A percentile compares a stretch with the other conserved stretches of the same genome.
Conservation (phyloP, 2,888 invertebrate genomes). For the Allolobophora icterica region DNA sequence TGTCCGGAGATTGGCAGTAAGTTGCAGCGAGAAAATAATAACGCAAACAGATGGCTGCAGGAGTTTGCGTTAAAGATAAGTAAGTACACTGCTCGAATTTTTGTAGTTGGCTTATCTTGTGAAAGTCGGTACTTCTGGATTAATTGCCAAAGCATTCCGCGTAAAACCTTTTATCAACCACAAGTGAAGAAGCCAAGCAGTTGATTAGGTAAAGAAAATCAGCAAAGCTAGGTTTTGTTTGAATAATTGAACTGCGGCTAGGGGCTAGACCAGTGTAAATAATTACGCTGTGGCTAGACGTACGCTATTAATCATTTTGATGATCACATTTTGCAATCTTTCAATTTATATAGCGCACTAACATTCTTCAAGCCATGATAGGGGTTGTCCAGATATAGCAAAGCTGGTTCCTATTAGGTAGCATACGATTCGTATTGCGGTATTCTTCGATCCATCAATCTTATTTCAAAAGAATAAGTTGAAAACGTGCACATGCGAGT, state of each 20-base stretch:
- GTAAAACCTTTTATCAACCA: not conserved
- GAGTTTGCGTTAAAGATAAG: not conserved
- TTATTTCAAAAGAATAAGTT: no score
- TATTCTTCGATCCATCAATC: no score
- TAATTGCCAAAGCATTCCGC: not conserved
- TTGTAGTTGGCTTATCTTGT: not conserved
- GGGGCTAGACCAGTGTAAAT: no score
- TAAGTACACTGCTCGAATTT: not conserved
- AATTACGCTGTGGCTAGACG: no score
- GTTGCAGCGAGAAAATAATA: constrained; percentile 4
- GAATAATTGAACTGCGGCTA: not conserved
- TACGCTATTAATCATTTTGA: no score
- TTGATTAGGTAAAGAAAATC: not conserved
- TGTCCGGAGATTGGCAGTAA: not conserved
- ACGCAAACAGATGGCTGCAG: not conserved
- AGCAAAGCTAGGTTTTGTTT: not conserved
- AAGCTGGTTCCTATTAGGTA: no score
- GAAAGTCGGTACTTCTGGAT: not conserved
- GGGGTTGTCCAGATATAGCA: no score
- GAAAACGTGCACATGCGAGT: no score
- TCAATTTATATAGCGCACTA: no score
- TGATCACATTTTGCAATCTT: no score
- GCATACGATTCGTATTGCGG: no score
- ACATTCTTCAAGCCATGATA: no score
- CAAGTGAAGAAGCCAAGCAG: not conserved